These are phyloP conservation scores for Nylanderia fulva DNA, from an alignment of 1,140 invertebrate genomes.

Conservation along the genomic window DNA sequence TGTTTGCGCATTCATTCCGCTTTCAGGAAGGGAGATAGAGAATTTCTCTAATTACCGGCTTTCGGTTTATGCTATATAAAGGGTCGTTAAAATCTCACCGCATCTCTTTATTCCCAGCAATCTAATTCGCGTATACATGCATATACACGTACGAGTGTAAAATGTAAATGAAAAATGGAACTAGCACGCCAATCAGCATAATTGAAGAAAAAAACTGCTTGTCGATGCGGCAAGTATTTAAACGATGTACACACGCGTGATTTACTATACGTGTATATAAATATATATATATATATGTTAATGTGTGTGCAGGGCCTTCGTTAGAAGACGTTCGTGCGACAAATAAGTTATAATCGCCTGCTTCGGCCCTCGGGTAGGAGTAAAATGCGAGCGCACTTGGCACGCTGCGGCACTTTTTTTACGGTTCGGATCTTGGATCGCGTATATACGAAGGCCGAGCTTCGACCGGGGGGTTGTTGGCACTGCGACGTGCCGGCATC, in stretches of 20 bases:
- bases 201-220: background rate
- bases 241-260: background rate
- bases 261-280: background rate
- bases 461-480: constrained; percentile 65
- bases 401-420: constrained; percentile 32
- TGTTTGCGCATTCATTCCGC: constrained; percentile 2
- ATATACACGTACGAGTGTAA: background rate
- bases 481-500: constrained; percentile 31
- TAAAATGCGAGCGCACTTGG: constrained; percentile 57
- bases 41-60: constrained; percentile 27
- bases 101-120: background rate
- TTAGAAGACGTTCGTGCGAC: background rate
- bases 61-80: constrained; percentile 2
- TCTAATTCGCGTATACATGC: background rate
- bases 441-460: constrained; percentile 40
- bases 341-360: constrained; percentile 40
- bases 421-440: constrained; percentile 57
- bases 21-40: constrained; percentile 4
- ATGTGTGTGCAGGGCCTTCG: background rate
- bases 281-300: too few relatives aligned
- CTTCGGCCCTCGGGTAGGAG: background rate
- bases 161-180: background rate
- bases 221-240: background rate
- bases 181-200: background rate
- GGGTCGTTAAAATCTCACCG: background rate